Base-by-base conservation (phyloP, 2,888 invertebrate species). In the Ommatoiulus sabulosus region DNA sequence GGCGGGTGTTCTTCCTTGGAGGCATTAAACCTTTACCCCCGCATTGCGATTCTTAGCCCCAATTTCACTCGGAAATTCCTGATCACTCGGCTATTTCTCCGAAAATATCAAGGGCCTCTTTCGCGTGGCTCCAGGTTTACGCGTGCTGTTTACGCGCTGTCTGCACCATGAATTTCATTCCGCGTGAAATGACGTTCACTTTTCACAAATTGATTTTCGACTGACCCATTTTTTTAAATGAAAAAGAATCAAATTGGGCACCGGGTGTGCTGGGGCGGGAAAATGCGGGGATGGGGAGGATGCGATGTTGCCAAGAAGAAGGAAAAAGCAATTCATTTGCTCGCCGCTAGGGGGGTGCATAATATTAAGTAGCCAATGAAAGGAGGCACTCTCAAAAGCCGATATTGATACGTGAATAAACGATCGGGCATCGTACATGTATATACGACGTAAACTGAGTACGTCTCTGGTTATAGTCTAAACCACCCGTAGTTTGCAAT, bases 141-240 rank as follows among this genome's bases (percentile, higher is more conserved):
- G 17, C 35, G 80, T 80, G 52, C 80, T 80, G 80, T 80, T 80
- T 80, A 80, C 80, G 24, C 80, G 35, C 15, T 35, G 80, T 80
- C 35, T 80, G 80, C 24, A 12, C 80, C 24, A 80, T 80, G 80
- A 80, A 80, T 80, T 80, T 80, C 80, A 80, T 80, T 80, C 80
- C 80, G 80, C 80, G 35, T 80, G 80, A 80, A 80, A 80, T 20
- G 35, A 35, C 80, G 80, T 35, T 80, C 80, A 80, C 80, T 80
- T 80, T 80, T 80, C 80, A 12, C 80, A 80, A 80, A 80, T 80
- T 80, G 80, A 80, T 80, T 80, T 80, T 80, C 80, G 80, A 80
- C 80, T 80, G 80, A 80, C 80, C 80, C 80, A 80, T 35, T 80
- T 80, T 80, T 80, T 35, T 35, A 80, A 80, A 35, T 24, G 35